Evolutionary conservation across 2,797 vertebrate genomes (phyloP).

Genomic region (Pagetopsis macropterus): DNA sequence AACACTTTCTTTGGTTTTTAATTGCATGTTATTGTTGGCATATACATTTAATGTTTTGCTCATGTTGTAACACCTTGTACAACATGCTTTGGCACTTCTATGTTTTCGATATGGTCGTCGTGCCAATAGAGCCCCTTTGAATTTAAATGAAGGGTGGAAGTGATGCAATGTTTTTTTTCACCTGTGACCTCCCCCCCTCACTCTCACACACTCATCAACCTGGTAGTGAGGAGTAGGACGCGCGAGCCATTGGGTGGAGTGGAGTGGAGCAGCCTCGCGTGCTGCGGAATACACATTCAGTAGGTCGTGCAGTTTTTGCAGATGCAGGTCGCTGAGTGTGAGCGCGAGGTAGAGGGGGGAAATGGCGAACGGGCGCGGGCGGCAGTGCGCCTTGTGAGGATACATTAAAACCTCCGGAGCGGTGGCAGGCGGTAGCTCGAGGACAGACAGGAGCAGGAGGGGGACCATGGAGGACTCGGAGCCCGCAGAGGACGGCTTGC

Average conservation of each 20-base stretch:
- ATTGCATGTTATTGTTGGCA: too few species aligned
- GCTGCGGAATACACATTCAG: constrained; percentile 71
- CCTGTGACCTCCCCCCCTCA: constrained; percentile 69
- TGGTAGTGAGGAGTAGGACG: constrained; percentile 53
- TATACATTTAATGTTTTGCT: too few species aligned
- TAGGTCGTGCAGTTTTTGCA: constrained; percentile 62
- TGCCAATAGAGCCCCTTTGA: too few species aligned
- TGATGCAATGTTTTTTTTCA: constrained; percentile 78
- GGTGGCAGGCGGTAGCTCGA: constrained; percentile 44
- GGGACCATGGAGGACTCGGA: constrained; percentile 84
- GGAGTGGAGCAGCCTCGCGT: constrained; percentile 84
- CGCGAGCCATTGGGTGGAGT: constrained; percentile 80
- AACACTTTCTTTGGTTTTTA: too few species aligned
- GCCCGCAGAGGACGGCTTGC: constrained; percentile 85
- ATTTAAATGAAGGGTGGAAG: constrained; percentile 68
- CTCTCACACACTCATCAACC: constrained; percentile 41
- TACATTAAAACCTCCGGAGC: constrained; percentile 49
- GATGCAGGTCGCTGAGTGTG: constrained; percentile 72
- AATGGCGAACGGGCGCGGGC: constrained; percentile 67
- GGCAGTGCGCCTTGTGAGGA: constrained; percentile 62
- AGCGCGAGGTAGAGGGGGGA: constrained; percentile 60
- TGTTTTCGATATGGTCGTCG: too few species aligned
- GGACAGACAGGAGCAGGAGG: constrained; percentile 29
- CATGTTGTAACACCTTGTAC: too few species aligned
- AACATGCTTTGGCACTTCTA: too few species aligned